These are phyloP conservation scores for Ochotona princeps DNA, from an alignment of 2,113 vertebrate genomes.

Conservation along the genomic window DNA sequence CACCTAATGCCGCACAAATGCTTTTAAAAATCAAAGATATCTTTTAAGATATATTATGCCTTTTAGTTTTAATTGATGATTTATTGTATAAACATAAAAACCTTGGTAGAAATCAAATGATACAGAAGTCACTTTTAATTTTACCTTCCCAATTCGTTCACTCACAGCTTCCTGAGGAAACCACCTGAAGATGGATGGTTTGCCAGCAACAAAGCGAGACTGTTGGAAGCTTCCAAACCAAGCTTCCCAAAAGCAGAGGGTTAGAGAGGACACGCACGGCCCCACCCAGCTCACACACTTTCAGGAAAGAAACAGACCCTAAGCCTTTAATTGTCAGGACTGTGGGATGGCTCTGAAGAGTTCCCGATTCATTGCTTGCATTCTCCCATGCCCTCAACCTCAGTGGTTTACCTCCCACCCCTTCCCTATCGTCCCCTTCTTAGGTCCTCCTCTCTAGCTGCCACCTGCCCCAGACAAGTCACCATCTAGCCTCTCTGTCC, in stretches of 20 bases:
- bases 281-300: neutral
- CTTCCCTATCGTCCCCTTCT: neutral
- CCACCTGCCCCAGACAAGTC: neutral
- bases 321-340: neutral
- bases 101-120: neutral
- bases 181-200: neutral
- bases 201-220: conserved; percentile 8
- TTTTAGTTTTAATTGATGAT: conserved; percentile 23
- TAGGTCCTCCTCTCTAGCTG: neutral
- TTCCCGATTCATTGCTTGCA: neutral
- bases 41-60: neutral
- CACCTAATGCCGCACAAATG: neutral
- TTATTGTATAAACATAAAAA: neutral
- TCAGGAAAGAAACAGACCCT: neutral
- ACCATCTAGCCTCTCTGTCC: neutral
- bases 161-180: neutral
- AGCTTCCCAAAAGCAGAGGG: neutral
- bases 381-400: neutral
- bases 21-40: neutral
- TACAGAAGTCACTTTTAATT: neutral
- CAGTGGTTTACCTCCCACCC: accelerated
- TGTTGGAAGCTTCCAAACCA: neutral
- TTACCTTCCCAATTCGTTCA: neutral
- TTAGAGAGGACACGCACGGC: neutral
- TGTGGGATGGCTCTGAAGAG: neutral